These are phyloP conservation scores for Ptychoptera albimana DNA, from an alignment of 2,888 invertebrate genomes.

Conservation along the genomic window DNA sequence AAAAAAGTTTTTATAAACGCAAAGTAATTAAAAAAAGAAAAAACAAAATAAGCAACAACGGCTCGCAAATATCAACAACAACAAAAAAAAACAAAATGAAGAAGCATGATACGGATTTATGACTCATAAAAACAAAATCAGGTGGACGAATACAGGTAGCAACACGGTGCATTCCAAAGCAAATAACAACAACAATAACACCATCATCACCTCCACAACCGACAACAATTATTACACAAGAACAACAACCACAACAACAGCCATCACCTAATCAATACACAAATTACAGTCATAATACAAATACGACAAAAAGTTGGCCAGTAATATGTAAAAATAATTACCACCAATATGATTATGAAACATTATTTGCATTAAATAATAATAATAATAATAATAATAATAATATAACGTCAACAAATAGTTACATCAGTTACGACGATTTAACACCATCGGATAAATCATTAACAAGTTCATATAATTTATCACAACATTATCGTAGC, in stretches of 20 bases:
- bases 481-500: slow-evolving; percentile 10
- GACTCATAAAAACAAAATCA: slow-evolving; percentile 27
- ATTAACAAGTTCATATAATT: slow-evolving; percentile 9
- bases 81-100: slow-evolving; percentile 21
- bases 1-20: background rate
- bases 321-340: slow-evolving; percentile 29
- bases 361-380: slow-evolving; percentile 19
- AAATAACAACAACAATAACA: background rate
- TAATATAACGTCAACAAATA: too few relatives aligned
- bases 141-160: slow-evolving; percentile 29
- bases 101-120: slow-evolving; percentile 31
- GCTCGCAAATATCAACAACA: background rate
- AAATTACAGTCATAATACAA: slow-evolving; percentile 26
- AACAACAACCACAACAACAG: background rate
- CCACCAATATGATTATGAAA: slow-evolving; percentile 29
- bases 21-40: background rate
- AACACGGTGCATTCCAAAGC: slow-evolving; percentile 28
- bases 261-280: slow-evolving; percentile 8
- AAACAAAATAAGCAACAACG: background rate
- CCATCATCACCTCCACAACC: background rate
- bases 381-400: slow-evolving; percentile 14
- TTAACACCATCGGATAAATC: slow-evolving; percentile 9
- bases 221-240: background rate
- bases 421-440: slow-evolving; percentile 12
- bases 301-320: slow-evolving; percentile 30